phyloP scores from a whole-genome alignment of 2,797 vertebrate genomes.

The Lepus oiostolus region DNA sequence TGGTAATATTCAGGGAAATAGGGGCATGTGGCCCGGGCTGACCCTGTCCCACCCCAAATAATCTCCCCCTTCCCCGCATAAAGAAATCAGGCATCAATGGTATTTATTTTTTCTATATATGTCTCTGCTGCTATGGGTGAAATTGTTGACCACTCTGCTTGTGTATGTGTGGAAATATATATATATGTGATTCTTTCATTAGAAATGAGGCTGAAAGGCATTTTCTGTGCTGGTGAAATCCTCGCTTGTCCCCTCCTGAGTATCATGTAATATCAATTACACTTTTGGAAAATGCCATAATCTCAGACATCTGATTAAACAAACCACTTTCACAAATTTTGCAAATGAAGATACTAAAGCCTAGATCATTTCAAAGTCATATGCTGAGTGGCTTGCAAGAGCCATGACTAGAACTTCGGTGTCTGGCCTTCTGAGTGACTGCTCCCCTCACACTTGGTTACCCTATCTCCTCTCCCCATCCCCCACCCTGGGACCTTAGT shows the following conservation, averaged over 20 bases:
- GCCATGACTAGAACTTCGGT: conserved; percentile 60
- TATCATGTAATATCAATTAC: conserved; percentile 32
- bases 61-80: conserved; percentile 41
- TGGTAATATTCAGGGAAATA: conserved; percentile 67
- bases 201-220: conserved; percentile 53
- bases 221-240: conserved; percentile 34
- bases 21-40: conserved; percentile 50
- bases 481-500: background rate
- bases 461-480: background rate
- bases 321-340: conserved; percentile 41
- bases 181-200: conserved; percentile 23
- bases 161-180: conserved; percentile 58
- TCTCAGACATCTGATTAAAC: conserved; percentile 51
- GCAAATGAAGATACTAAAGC: conserved; percentile 58
- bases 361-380: conserved; percentile 64
- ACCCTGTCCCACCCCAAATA: conserved; percentile 38
- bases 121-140: conserved; percentile 72
- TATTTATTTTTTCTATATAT: conserved; percentile 67
- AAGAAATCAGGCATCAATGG: conserved; percentile 50
- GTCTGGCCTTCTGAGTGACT: conserved; percentile 50
- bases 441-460: background rate
- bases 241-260: background rate
- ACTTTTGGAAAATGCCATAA: conserved; percentile 57
- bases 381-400: conserved; percentile 62
- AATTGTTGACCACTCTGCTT: conserved; percentile 56